Evolutionary conservation across 2,797 vertebrate species (phyloP), one percentile per base, ranked within the genome.

Genomic region (Poecilia wingei): DNA sequence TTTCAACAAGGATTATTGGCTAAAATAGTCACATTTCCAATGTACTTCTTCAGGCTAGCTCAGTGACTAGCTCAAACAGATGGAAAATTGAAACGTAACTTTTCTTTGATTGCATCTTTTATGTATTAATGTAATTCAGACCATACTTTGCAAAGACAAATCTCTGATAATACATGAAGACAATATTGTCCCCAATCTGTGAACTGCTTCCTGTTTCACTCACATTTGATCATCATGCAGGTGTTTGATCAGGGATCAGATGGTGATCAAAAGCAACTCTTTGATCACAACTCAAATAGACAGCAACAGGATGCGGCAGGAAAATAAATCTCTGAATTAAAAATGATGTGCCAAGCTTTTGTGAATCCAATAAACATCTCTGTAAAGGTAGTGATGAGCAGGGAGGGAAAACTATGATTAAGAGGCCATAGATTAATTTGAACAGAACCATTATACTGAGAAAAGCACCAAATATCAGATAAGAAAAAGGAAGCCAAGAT

Each of bases 241-340:
- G 45, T 79, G 84, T 87, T 93, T 94, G 92, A 94, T 93, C 66
- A 82, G 61, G 72, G 81, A 87, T 85, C 75, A 61, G 72, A 53
- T 22, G 75, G 49, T 16, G 76, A 82, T 86, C 81, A 91, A 84
- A 84, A 76, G 79, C 47, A 61, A 77, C 8, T 41, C 90, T 93
- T 93, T 93, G 76, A 92, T 93, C 85, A 4, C 78, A 57, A 87
- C 89, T 89, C 87, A 90, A 89, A 94, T 83, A 86, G 79, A 86
- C 74, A 10, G 66, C 72, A 73, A 74, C 74, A 78, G 81, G 90
- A 86, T 83, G 86, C 78, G 39, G 33, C 51, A 53, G 47, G 78
- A 6, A 70, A 86, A 79, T 78, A 84, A 70, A 85, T 81, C 74
- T 81, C 33, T 41, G 61, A 53, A 77, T 84, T 79, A 82, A 45